These are phyloP conservation scores for Eustalomyia histrio DNA, from an alignment of 2,888 invertebrate species.

Conservation along the genomic window DNA sequence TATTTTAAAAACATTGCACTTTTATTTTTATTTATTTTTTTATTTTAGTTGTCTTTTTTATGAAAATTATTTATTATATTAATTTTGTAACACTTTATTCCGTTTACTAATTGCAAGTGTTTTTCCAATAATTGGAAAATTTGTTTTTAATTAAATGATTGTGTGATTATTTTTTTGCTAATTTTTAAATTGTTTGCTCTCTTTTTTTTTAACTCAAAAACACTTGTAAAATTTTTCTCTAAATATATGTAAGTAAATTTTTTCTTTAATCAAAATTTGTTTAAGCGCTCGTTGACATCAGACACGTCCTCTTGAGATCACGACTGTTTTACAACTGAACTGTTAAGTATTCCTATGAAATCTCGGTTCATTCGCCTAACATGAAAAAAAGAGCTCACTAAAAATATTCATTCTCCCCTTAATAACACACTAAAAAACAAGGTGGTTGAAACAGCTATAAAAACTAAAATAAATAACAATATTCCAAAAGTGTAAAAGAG, in stretches of 20 bases:
- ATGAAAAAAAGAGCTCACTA: slow-evolving; percentile 33
- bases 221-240: slow-evolving; percentile 54
- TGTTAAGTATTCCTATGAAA: slow-evolving; percentile 66
- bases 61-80: slow-evolving; percentile 12
- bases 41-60: slow-evolving; percentile 9
- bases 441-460: slow-evolving; percentile 40
- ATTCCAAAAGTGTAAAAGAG: not conserved
- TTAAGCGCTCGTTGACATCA: slow-evolving; percentile 68
- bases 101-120: slow-evolving; percentile 33
- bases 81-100: slow-evolving; percentile 17
- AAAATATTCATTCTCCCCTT: slow-evolving; percentile 41
- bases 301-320: slow-evolving; percentile 79
- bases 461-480: not conserved
- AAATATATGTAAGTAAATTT: slow-evolving; percentile 31
- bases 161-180: slow-evolving; percentile 74
- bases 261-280: slow-evolving; percentile 32
- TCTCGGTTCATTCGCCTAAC: slow-evolving; percentile 66
- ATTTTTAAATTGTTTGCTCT: slow-evolving; percentile 68
- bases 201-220: slow-evolving; percentile 31
- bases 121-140: slow-evolving; percentile 64
- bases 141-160: slow-evolving; percentile 72
- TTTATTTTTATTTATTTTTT: slow-evolving; percentile 40
- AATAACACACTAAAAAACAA: slow-evolving; percentile 11
- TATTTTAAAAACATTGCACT: slow-evolving; percentile 68
- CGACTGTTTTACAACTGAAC: slow-evolving; percentile 79